phyloP scores from a whole-genome alignment of 2,113 vertebrate genomes.

The Poeciliopsis occidentalis region DNA sequence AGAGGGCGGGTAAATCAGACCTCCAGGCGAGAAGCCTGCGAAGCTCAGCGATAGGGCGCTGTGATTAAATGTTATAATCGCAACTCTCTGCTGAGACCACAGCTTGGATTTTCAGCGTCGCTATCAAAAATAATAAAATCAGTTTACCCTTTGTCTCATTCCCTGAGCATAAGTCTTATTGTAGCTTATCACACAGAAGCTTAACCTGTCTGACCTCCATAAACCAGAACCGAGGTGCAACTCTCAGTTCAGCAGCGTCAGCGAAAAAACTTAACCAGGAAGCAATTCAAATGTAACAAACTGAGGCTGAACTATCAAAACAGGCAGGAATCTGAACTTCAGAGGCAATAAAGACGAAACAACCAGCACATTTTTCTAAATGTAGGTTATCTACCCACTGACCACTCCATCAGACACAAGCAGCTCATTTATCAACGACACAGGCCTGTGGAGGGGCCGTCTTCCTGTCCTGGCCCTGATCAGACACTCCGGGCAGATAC shows the following conservation, averaged over 20 bases:
- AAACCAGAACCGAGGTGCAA: constrained; percentile 7
- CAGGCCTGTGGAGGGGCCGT: constrained; percentile 25
- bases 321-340: too few species aligned
- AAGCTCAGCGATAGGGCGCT: constrained; percentile 39
- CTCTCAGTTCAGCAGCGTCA: not conserved
- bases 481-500: constrained; percentile 31
- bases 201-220: constrained; percentile 2
- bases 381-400: constrained; percentile 27
- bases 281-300: not conserved
- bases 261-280: not conserved
- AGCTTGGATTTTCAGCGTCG: constrained; percentile 40
- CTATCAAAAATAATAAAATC: constrained; percentile 39
- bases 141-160: constrained; percentile 40
- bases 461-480: constrained; percentile 28
- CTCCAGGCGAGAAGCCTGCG: constrained; percentile 67
- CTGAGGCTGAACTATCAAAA: not conserved
- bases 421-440: constrained; percentile 70
- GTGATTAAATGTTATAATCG: constrained; percentile 78
- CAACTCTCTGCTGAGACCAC: constrained; percentile 48
- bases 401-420: constrained; percentile 45
- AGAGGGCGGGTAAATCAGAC: constrained; percentile 83
- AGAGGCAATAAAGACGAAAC: not conserved
- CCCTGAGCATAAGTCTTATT: constrained; percentile 42
- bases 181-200: constrained; percentile 15
- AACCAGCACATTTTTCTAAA: constrained; percentile 17